Conservation (phyloP, 2,888 invertebrate genomes). For the Anthrax anthrax region DNA sequence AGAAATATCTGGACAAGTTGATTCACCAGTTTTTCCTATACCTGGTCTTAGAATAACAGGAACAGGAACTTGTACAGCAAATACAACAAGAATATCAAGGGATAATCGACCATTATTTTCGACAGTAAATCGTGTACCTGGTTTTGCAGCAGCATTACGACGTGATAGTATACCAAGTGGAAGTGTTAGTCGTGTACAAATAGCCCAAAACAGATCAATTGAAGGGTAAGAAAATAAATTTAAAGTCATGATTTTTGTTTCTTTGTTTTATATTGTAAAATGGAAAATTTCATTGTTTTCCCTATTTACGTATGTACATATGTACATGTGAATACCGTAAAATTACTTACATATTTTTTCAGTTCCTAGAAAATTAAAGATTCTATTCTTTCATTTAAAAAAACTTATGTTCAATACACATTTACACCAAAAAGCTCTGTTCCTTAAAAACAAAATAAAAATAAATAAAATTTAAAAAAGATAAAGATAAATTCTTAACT, state of each 20-base stretch:
- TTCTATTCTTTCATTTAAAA: too few relatives aligned
- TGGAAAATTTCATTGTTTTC: too few relatives aligned
- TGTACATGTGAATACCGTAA: too few relatives aligned
- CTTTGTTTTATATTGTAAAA: too few relatives aligned
- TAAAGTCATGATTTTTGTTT: too few relatives aligned
- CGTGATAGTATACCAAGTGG: constrained; percentile 27
- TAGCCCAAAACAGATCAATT: constrained; percentile 28
- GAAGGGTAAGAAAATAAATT: constrained; percentile 23
- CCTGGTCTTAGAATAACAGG: constrained; percentile 28
- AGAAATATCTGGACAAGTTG: constrained; percentile 51
- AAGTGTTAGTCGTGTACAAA: constrained; percentile 30
- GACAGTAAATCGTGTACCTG: constrained; percentile 36
- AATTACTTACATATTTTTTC: too few relatives aligned
- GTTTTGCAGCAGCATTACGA: constrained; percentile 43
- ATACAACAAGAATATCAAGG: constrained; percentile 24
- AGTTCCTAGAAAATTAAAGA: too few relatives aligned
- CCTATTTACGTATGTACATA: too few relatives aligned
- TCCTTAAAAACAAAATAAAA: too few relatives aligned
- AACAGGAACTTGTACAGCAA: constrained; percentile 18
- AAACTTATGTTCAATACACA: too few relatives aligned
- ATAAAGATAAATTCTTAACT: not conserved
- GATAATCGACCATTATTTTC: constrained; percentile 42
- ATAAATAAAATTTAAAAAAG: too few relatives aligned
- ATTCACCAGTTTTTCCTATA: constrained; percentile 27
- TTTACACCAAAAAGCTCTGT: too few relatives aligned